A percentile compares a stretch with the other conserved stretches of the same genome.
These are phyloP conservation scores for Epinephelus fuscoguttatus DNA, from an alignment of 2,113 vertebrate species.

Conservation along the genomic window DNA sequence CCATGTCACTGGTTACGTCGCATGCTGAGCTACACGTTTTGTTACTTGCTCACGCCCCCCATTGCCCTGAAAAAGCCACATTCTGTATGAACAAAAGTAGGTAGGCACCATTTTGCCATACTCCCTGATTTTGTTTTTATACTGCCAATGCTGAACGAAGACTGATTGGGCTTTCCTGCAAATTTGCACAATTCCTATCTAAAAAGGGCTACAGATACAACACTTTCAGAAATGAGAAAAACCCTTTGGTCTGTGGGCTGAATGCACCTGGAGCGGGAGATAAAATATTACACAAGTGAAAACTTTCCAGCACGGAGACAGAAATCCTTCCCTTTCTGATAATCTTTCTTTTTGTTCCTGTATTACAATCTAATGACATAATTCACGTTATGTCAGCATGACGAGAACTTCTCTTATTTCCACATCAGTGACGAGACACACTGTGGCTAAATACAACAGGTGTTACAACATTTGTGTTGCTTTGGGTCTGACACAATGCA, in stretches of 20 bases:
- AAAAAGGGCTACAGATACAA: not conserved
- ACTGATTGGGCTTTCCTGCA: too few relatives aligned
- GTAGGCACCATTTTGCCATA: too few relatives aligned
- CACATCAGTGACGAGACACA: not conserved
- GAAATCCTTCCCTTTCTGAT: not conserved
- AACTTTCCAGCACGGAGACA: not conserved
- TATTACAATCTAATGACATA: constrained; percentile 2
- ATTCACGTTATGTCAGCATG: not conserved
- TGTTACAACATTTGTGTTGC: too few relatives aligned
- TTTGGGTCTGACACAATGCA: not conserved
- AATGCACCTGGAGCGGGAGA: not conserved
- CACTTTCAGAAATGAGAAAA: not conserved
- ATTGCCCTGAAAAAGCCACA: too few relatives aligned
- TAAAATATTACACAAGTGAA: not conserved
- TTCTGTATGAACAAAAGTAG: too few relatives aligned
- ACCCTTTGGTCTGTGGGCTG: not conserved
- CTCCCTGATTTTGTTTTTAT: too few relatives aligned
- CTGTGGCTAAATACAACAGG: not conserved
- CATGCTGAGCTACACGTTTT: too few relatives aligned
- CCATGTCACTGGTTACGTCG: too few relatives aligned
- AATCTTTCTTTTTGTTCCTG: not conserved
- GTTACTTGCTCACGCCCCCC: too few relatives aligned
- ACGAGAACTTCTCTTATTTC: not conserved
- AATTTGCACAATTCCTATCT: too few relatives aligned
- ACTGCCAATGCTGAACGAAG: too few relatives aligned